These are phyloP conservation scores for Hippotragus niger DNA, from an alignment of 2,113 vertebrate species.

Conservation along the genomic window DNA sequence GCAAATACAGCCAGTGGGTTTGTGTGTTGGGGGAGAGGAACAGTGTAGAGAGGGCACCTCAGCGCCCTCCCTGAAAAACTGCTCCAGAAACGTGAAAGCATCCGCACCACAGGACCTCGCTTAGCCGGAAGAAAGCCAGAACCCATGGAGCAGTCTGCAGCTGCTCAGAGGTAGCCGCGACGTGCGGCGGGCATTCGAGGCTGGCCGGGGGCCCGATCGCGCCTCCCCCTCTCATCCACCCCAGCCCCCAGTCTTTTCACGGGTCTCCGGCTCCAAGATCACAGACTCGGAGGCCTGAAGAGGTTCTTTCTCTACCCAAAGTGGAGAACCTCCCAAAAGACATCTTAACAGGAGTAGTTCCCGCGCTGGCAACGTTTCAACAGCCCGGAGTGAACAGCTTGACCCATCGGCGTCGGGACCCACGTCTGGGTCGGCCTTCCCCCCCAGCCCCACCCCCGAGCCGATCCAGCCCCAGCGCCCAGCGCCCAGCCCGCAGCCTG, in stretches of 20 bases:
- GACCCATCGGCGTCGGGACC: neutral
- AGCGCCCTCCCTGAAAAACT: neutral
- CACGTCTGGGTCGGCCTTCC: neutral
- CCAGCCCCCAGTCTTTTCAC: neutral
- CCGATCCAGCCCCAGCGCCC: neutral
- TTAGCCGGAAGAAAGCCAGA: neutral
- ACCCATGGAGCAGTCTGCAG: neutral
- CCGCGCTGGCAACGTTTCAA: conserved; percentile 13
- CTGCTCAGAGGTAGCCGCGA: neutral
- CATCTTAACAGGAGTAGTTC: neutral
- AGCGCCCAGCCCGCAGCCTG: neutral
- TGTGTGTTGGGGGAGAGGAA: neutral
- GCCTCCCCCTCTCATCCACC: neutral
- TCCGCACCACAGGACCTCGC: neutral
- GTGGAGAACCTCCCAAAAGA: neutral
- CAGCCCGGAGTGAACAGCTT: neutral
- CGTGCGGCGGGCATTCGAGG: neutral
- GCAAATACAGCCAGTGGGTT: neutral
- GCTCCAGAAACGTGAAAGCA: neutral
- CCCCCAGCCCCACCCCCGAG: neutral
- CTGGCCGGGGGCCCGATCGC: neutral
- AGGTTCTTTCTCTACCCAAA: neutral
- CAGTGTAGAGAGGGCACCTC: neutral
- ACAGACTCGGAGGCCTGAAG: neutral
- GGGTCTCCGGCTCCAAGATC: neutral